phyloP scores from a whole-genome alignment of 1,140 invertebrate species.

The Ceratina japonica region DNA sequence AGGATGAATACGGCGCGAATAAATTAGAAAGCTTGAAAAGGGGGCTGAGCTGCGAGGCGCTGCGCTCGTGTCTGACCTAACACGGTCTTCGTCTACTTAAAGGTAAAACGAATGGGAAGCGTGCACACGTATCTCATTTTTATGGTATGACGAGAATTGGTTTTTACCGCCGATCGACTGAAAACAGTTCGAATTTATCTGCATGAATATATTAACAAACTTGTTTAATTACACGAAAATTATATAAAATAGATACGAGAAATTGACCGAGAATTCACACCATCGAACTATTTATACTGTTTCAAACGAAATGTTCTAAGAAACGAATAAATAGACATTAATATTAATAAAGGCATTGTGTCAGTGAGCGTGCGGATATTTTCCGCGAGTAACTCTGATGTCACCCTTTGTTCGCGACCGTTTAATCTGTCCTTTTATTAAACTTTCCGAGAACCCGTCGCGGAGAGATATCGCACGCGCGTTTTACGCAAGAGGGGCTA shows the following conservation, averaged over 20 bases:
- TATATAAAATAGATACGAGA: no score
- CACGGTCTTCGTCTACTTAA: neutral
- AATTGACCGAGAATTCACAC: no score
- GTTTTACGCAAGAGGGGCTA: neutral
- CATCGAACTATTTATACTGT: no score
- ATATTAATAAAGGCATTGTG: neutral
- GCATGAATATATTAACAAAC: no score
- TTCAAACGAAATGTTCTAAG: no score
- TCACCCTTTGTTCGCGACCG: neutral
- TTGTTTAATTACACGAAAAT: no score
- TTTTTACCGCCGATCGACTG: no score
- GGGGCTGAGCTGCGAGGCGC: no score
- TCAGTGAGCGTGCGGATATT: neutral
- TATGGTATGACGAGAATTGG: neutral
- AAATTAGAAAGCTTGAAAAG: conserved; percentile 13
- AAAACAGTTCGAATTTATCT: no score
- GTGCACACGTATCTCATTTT: neutral
- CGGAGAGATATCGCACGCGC: neutral
- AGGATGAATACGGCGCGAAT: neutral
- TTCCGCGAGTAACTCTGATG: neutral
- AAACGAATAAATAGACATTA: no score
- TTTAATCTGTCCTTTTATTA: neutral
- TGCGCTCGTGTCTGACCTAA: neutral
- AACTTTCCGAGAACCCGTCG: neutral
- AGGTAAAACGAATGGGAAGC: no score